phyloP scores from a whole-genome alignment of 2,797 vertebrate genomes.

The Epinephelus awoara region DNA sequence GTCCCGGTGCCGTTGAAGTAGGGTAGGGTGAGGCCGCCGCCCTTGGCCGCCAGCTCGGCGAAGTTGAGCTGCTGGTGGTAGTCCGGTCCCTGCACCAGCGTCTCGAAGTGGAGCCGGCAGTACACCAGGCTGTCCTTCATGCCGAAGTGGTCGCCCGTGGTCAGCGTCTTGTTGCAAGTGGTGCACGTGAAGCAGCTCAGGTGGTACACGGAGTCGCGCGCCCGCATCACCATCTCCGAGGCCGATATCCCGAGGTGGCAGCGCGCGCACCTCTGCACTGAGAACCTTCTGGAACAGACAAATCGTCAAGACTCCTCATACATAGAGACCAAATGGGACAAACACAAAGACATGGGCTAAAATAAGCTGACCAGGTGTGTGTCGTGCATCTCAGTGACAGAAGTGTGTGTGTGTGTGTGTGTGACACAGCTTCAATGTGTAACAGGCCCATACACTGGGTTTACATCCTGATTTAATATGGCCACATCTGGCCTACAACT shows the following conservation, averaged over 20 bases:
- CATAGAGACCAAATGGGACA: neutral
- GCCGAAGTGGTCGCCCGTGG: slow-evolving; percentile 98
- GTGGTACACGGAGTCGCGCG: slow-evolving; percentile 98
- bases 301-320: slow-evolving; percentile 73
- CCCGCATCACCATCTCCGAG: slow-evolving; percentile 99
- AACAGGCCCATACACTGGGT: neutral
- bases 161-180: slow-evolving; percentile 98
- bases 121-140: slow-evolving; percentile 99
- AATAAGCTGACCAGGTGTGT: too few relatives aligned
- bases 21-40: slow-evolving; percentile 91
- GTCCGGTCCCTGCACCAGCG: slow-evolving; percentile 93
- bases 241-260: slow-evolving; percentile 99
- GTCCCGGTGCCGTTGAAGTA: slow-evolving; percentile 97
- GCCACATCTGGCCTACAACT: slow-evolving; percentile 37
- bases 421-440: neutral
- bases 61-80: slow-evolving; percentile 95
- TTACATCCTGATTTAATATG: neutral
- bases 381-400: neutral
- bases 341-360: neutral
- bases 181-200: slow-evolving; percentile 99
- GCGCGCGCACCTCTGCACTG: slow-evolving; percentile 99
- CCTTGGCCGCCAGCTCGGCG: slow-evolving; percentile 96
- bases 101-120: slow-evolving; percentile 97
- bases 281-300: slow-evolving; percentile 97
- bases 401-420: neutral